phyloP scores from a whole-genome alignment of 2,113 vertebrate species.

The Fregata magnificens region DNA sequence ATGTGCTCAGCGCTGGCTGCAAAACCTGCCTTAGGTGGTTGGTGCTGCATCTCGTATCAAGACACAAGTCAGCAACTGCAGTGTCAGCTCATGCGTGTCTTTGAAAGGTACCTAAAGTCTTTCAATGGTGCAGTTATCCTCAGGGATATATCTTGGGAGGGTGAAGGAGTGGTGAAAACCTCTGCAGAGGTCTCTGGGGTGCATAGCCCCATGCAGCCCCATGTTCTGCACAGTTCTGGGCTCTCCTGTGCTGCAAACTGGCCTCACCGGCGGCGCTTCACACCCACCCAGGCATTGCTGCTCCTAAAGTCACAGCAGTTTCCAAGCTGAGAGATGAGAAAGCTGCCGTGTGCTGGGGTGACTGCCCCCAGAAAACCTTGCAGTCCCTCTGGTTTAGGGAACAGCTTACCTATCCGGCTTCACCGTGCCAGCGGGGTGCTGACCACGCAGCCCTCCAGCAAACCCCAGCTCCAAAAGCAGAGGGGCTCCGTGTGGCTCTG shows the following conservation, averaged over 20 bases:
- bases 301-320: background rate
- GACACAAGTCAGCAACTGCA: fast-evolving
- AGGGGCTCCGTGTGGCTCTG: background rate
- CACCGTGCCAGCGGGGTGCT: background rate
- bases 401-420: background rate
- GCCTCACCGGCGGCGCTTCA: fast-evolving
- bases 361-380: background rate
- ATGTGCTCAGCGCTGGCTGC: fast-evolving
- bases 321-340: background rate
- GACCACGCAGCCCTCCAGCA: background rate
- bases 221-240: fast-evolving
- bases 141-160: too few relatives aligned
- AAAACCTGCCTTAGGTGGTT: background rate
- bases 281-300: background rate
- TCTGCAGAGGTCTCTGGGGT: background rate
- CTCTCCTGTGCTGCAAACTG: background rate
- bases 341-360: background rate
- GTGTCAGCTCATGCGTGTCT: fast-evolving
- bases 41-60: background rate
- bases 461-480: background rate
- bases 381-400: background rate
- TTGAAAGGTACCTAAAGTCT: background rate
- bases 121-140: background rate
- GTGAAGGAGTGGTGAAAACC: background rate
- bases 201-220: background rate